These are phyloP conservation scores for Noctilio leporinus DNA, from an alignment of 2,113 vertebrate species.

Conservation along the genomic window DNA sequence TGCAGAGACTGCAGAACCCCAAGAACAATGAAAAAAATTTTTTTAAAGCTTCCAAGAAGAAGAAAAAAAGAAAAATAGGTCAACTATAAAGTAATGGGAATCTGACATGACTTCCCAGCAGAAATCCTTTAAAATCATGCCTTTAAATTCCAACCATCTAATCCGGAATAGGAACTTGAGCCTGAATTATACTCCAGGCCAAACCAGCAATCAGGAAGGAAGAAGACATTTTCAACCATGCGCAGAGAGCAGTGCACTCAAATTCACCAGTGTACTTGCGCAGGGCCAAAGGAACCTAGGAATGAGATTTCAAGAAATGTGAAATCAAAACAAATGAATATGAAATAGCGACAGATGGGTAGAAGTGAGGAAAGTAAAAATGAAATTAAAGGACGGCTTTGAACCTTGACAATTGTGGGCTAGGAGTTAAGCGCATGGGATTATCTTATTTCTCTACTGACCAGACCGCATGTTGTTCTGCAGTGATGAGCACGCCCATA, in stretches of 20 bases:
- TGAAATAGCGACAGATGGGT: not conserved
- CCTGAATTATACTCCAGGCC: not conserved
- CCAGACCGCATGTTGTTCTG: not conserved
- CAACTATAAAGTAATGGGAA: not conserved
- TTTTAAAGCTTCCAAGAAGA: not conserved
- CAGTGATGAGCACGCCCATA: not conserved
- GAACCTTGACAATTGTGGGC: not conserved
- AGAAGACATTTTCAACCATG: not conserved
- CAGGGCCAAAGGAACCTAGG: not conserved
- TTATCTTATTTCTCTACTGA: not conserved
- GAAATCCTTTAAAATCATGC: not conserved
- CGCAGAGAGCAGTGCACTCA: not conserved
- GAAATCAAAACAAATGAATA: not conserved
- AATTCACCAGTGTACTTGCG: not conserved
- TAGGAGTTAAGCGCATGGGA: not conserved
- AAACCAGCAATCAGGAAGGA: not conserved
- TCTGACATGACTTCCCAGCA: not conserved
- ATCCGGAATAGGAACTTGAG: not conserved
- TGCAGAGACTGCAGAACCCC: not conserved
- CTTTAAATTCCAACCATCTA: not conserved
- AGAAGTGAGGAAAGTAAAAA: conserved; percentile 2
- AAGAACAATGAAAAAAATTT: not conserved
- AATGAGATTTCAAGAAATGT: not conserved
- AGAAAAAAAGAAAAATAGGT: not conserved
- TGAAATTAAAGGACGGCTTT: not conserved